These are phyloP conservation scores for Trachelus tabidus DNA, from an alignment of 2,888 invertebrate species.

Conservation along the genomic window DNA sequence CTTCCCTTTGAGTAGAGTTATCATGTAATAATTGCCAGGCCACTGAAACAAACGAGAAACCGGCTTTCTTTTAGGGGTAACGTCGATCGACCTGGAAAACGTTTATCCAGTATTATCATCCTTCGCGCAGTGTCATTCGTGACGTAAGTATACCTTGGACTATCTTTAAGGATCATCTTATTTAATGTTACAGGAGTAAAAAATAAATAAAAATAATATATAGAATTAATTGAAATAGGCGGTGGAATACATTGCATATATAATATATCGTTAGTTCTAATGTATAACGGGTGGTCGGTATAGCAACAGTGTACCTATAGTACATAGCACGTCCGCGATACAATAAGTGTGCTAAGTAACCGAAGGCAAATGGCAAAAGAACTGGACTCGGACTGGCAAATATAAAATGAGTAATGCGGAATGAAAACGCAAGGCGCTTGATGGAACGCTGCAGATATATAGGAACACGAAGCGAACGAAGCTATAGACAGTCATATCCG, in stretches of 20 bases:
- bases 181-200: background rate
- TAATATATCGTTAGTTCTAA: background rate
- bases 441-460: conserved; percentile 46
- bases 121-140: background rate
- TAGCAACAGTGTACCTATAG: background rate
- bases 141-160: background rate
- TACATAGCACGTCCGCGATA: background rate
- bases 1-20: conserved; percentile 1
- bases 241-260: background rate
- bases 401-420: background rate
- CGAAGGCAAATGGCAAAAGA: background rate
- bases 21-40: background rate
- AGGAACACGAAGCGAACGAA: conserved; percentile 50
- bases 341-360: background rate
- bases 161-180: background rate
- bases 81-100: background rate
- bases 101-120: background rate
- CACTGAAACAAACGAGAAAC: background rate
- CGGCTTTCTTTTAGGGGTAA: background rate
- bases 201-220: conserved; percentile 7
- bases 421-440: conserved; percentile 38
- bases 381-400: background rate
- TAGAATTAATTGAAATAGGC: background rate
- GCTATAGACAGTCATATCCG: conserved; percentile 65
- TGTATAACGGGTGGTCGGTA: background rate